Evolutionary conservation across 2,888 invertebrate genomes (phyloP).

Genomic region (Craniophora ligustri): DNA sequence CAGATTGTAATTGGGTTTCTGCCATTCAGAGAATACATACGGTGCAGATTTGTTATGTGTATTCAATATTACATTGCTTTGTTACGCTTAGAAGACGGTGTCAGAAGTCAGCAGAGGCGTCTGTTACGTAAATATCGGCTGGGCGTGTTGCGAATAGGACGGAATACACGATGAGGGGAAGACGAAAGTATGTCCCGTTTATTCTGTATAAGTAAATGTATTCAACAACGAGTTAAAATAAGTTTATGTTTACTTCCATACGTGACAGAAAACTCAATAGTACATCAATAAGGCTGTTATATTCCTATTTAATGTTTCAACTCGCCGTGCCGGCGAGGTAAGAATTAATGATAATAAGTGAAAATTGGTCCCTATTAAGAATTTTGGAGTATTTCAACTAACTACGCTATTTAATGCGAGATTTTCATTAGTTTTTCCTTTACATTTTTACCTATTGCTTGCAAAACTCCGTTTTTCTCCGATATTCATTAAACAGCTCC

Average conservation of each 20-base stretch:
- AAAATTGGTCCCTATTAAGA: slow-evolving; percentile 58
- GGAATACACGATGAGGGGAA: slow-evolving; percentile 85
- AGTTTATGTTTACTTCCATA: slow-evolving; percentile 70
- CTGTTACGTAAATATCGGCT: slow-evolving; percentile 86
- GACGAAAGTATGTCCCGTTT: slow-evolving; percentile 73
- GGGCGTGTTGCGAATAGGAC: slow-evolving; percentile 85
- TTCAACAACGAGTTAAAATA: slow-evolving; percentile 75
- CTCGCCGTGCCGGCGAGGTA: not conserved
- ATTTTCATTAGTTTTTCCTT: slow-evolving; percentile 63
- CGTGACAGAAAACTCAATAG: slow-evolving; percentile 59
- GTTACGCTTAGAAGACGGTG: slow-evolving; percentile 74
- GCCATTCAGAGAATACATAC: slow-evolving; percentile 58
- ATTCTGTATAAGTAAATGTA: slow-evolving; percentile 75
- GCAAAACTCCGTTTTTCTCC: slow-evolving; percentile 44
- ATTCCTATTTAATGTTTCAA: slow-evolving; percentile 20
- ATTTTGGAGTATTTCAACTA: slow-evolving; percentile 51
- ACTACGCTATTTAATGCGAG: slow-evolving; percentile 63
- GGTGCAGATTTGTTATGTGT: slow-evolving; percentile 71
- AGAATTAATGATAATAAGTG: slow-evolving; percentile 48
- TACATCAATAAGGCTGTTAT: slow-evolving; percentile 27
- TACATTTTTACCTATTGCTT: slow-evolving; percentile 55
- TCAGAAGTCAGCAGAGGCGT: slow-evolving; percentile 82
- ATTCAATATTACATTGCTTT: slow-evolving; percentile 68
- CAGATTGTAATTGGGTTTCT: slow-evolving; percentile 67
- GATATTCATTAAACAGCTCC: slow-evolving; percentile 33